Evolutionary conservation across 37 sponge, comb jelly and placozoan genomes (phyloP), one percentile per base, ranked within the genome.

Genomic region (Oscarella lobularis): DNA sequence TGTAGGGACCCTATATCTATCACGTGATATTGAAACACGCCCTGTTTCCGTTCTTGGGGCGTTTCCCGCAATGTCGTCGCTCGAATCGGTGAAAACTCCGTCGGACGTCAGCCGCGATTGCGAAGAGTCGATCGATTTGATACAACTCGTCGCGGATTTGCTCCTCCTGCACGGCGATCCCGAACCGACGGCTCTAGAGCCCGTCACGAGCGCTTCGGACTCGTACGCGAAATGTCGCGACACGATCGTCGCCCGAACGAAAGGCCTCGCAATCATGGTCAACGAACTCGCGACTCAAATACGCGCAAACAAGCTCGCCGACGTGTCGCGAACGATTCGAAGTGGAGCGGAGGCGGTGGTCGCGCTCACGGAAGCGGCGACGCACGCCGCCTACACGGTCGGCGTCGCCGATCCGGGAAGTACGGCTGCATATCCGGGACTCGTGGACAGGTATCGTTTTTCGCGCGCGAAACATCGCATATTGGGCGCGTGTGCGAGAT

Each of bases 331-430:
- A 30, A 31, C 39, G 5, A 81, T 79, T 27, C 41, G 76, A 20
- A 48, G 60, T 48, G 20, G 14, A 20, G 39, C 86, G 0, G 85
- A 87, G 37, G 82, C 84, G 72, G 88, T 85, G 6, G 76, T 85
- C 20, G 5, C 78, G 0, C 71, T 91, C 1, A 87, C 86, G 9
- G 92, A 91, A 38, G 78, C 85, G n/a, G 83, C 88, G 0, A 77
- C 88, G 3, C 88, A 91, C 0, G 82, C 85, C 14, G 92, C 92
- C 0, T 91, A 91, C 39, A 65, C 81, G 1, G 75, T 76, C 5
- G 85, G 85, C 1, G 33, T 90, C 37, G 6, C 2, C 36, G 86
- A 85, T 74, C 36, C 38, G 4, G 30, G 67, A 27, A 82, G 77
- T 3, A 39, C 65, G 41, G 83, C 88, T 6, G 74, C 82, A 31